These are phyloP conservation scores for Ondatra zibethicus DNA, from an alignment of 2,113 vertebrate species.

Conservation along the genomic window DNA sequence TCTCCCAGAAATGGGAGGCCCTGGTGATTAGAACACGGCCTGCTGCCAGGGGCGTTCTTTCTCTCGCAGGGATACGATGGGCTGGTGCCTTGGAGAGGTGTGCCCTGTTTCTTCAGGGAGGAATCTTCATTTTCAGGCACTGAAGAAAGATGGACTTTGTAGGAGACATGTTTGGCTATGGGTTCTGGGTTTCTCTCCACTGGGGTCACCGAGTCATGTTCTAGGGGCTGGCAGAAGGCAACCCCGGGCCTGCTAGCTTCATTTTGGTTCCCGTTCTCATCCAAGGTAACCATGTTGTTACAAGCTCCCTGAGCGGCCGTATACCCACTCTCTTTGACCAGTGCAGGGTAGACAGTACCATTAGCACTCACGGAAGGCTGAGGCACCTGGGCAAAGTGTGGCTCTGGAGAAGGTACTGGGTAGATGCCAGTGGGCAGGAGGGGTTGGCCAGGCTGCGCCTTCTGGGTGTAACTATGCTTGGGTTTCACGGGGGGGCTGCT, in stretches of 20 bases:
- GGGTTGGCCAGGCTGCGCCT: constrained; percentile 87
- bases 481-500: constrained; percentile 93
- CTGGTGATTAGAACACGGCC: constrained; percentile 72
- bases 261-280: constrained; percentile 92
- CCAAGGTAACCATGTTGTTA: background rate
- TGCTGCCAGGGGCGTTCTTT: constrained; percentile 10
- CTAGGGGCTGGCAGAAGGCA: constrained; percentile 81
- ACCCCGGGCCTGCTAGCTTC: constrained; percentile 77
- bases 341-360: constrained; percentile 87
- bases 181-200: constrained; percentile 84
- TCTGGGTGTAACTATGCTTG: constrained; percentile 88
- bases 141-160: constrained; percentile 78
- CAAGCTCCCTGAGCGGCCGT: constrained; percentile 54
- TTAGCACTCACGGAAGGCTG: constrained; percentile 81
- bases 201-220: background rate
- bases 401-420: constrained; percentile 91
- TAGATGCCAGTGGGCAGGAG: constrained; percentile 92
- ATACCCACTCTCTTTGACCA: constrained; percentile 91
- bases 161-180: constrained; percentile 76
- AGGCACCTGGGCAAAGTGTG: constrained; percentile 93
- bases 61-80: constrained; percentile 37
- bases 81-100: constrained; percentile 41
- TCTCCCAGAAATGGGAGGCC: constrained; percentile 79
- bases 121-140: constrained; percentile 75
- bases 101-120: constrained; percentile 47